A percentile compares a stretch with the other conserved stretches of the same genome.
These are phyloP conservation scores for Ecliptopera silaceata DNA, from an alignment of 2,888 invertebrate species.

Conservation along the genomic window DNA sequence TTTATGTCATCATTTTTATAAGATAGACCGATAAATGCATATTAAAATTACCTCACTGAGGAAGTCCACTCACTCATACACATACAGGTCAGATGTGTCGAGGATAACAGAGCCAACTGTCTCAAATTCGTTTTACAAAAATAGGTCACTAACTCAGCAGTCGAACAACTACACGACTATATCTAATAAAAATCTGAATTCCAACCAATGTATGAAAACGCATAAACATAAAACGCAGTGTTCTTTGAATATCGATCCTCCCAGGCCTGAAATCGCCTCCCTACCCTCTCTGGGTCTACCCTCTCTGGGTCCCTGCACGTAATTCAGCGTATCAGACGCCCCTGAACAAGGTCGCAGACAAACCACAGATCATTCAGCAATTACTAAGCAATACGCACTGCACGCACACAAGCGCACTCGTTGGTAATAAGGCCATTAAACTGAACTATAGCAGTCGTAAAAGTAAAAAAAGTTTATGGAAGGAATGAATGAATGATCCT, in stretches of 20 bases:
- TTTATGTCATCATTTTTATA: no score
- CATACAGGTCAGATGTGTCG: no score
- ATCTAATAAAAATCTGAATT: neutral
- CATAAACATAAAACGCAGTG: slow-evolving; percentile 44
- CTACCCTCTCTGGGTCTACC: slow-evolving; percentile 28
- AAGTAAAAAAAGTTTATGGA: neutral
- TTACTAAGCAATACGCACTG: slow-evolving; percentile 39
- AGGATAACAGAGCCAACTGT: no score
- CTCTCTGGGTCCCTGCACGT: slow-evolving; percentile 33
- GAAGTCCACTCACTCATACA: no score
- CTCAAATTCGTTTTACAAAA: no score
- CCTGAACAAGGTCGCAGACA: slow-evolving; percentile 79
- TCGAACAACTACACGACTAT: no score
- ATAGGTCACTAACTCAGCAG: no score
- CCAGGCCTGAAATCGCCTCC: slow-evolving; percentile 21
- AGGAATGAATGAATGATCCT: no score
- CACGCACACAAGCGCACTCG: slow-evolving; percentile 46
- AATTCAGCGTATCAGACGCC: slow-evolving; percentile 69
- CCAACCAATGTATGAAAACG: neutral
- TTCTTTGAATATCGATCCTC: slow-evolving; percentile 64
- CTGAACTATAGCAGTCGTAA: slow-evolving; percentile 27
- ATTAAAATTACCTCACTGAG: no score
- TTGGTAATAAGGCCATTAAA: slow-evolving; percentile 54
- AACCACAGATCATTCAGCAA: slow-evolving; percentile 28
- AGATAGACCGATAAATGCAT: no score